phyloP scores from a whole-genome alignment of 23 tunicate genomes.

The Ascidia mentula region DNA sequence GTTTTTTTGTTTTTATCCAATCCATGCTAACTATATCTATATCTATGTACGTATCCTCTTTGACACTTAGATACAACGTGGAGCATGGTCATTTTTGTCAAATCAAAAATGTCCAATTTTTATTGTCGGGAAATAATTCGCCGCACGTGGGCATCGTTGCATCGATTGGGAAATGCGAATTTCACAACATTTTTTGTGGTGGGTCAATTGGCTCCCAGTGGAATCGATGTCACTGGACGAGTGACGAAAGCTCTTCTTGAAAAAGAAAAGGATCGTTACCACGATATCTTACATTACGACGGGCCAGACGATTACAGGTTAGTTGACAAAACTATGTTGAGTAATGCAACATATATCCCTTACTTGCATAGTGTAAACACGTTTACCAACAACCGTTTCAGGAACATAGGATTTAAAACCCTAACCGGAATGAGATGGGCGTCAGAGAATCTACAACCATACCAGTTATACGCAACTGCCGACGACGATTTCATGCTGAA shows the following conservation, averaged over 20 bases:
- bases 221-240: too few species aligned
- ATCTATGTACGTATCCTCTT: too few species aligned
- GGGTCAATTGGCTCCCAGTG: neutral
- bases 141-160: slow-evolving; percentile 62
- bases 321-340: too few species aligned
- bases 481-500: slow-evolving; percentile 34
- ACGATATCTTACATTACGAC: slow-evolving; percentile 45
- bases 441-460: neutral
- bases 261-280: slow-evolving; percentile 49
- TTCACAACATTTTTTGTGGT: slow-evolving; percentile 54
- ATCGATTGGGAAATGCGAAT: slow-evolving; percentile 23
- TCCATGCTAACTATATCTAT: too few species aligned
- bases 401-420: slow-evolving; percentile 10
- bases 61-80: neutral
- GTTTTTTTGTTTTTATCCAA: too few species aligned
- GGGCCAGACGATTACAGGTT: slow-evolving; percentile 58
- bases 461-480: slow-evolving; percentile 19
- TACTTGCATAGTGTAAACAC: too few species aligned
- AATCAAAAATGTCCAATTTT: neutral
- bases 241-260: slow-evolving; percentile 10
- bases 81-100: slow-evolving; percentile 23
- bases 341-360: too few species aligned
- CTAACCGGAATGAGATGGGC: slow-evolving; percentile 33
- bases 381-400: too few species aligned
- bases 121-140: slow-evolving; percentile 39